Evolutionary conservation across 1,140 invertebrate genomes (phyloP).

Genomic region (Stratiolaelaps scimitus): DNA sequence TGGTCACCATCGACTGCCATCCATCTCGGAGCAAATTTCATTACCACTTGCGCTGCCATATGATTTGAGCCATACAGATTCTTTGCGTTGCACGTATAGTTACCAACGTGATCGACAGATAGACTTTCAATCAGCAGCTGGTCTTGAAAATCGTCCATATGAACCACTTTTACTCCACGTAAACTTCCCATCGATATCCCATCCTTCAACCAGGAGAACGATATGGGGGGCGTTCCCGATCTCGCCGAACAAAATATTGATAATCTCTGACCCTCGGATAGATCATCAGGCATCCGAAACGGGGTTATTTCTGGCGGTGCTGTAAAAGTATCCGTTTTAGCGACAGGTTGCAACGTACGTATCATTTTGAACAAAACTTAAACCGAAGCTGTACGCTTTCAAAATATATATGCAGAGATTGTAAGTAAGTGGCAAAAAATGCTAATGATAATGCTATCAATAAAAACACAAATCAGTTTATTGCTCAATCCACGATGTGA

Average conservation of each 20-base stretch:
- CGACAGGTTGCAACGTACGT: too few relatives aligned
- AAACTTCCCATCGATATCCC: slow-evolving; percentile 41
- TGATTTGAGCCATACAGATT: slow-evolving; percentile 33
- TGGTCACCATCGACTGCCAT: background rate
- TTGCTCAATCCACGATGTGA: background rate
- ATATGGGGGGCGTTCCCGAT: slow-evolving; percentile 41
- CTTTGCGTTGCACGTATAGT: slow-evolving; percentile 36
- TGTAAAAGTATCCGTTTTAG: background rate
- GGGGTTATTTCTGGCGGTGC: slow-evolving; percentile 12
- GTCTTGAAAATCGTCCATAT: background rate
- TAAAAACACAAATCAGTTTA: background rate
- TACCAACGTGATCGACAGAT: slow-evolving; percentile 33
- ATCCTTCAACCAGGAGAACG: slow-evolving; percentile 51
- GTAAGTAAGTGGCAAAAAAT: too few relatives aligned
- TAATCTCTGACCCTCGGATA: slow-evolving; percentile 36
- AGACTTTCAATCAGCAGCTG: slow-evolving; percentile 15
- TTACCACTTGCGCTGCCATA: background rate
- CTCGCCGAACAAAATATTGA: slow-evolving; percentile 41
- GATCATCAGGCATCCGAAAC: background rate
- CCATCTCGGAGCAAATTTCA: slow-evolving; percentile 3
- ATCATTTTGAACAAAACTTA: too few relatives aligned
- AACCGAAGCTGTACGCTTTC: background rate
- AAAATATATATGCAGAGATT: too few relatives aligned
- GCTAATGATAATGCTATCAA: background rate
- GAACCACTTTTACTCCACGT: background rate